Evolutionary conservation across 2,113 vertebrate genomes (phyloP).

Genomic region (Hemicordylus capensis): DNA sequence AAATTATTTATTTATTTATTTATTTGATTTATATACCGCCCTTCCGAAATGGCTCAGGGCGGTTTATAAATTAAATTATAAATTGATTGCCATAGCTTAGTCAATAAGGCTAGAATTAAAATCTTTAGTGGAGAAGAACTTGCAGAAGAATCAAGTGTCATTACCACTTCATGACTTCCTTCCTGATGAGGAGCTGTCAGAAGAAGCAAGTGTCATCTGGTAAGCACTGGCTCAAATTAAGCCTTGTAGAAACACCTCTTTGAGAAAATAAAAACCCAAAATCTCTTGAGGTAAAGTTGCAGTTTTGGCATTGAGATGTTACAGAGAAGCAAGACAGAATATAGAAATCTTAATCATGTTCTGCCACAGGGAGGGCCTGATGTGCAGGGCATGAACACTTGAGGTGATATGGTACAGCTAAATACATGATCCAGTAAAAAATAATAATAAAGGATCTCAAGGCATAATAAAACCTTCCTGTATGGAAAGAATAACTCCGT

Average conservation of each 20-base stretch:
- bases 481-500: background rate
- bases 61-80: no score
- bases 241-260: background rate
- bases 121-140: background rate
- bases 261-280: background rate
- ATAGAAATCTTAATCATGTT: background rate
- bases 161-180: background rate
- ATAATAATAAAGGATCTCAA: conserved; percentile 1
- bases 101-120: background rate
- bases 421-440: background rate
- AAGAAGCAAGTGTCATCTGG: no score
- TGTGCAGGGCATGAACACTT: background rate
- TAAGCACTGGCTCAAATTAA: background rate
- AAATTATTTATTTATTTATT: no score
- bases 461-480: background rate
- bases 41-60: no score
- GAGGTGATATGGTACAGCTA: background rate
- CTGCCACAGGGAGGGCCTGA: background rate
- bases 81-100: no score
- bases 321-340: background rate
- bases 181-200: background rate
- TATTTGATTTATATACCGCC: no score
- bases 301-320: background rate
- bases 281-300: background rate
- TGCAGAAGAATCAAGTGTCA: background rate